Conservation (phyloP, 2,797 vertebrate genomes). For the Cygnus olor region DNA sequence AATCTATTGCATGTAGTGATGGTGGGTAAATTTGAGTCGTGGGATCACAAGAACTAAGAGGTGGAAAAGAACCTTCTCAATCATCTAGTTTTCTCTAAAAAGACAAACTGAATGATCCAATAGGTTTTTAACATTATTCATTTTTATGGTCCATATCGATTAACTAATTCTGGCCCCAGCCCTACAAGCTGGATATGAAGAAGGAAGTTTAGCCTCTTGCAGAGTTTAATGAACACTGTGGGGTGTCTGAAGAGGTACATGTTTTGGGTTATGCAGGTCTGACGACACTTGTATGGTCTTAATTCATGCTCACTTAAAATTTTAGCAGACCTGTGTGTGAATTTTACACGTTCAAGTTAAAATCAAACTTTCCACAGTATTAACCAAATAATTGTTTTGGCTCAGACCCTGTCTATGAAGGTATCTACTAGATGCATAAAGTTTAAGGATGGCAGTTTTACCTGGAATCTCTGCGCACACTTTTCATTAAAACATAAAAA, state of each 20-base stretch:
- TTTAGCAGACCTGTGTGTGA: not conserved
- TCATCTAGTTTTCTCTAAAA: not conserved
- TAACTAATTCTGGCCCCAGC: not conserved
- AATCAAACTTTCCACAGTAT: not conserved
- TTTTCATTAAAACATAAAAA: not conserved
- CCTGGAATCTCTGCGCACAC: not conserved
- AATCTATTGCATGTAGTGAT: not conserved
- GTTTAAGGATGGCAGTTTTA: not conserved
- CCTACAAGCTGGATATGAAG: not conserved
- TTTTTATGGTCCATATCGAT: not conserved
- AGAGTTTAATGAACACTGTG: not conserved
- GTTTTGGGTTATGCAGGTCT: not conserved
- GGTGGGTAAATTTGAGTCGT: not conserved
- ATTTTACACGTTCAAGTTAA: not conserved
- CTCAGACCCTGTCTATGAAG: not conserved
- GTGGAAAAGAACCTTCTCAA: not conserved
- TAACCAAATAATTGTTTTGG: fast-evolving
- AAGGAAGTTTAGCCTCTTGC: not conserved
- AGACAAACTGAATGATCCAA: not conserved
- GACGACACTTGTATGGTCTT: not conserved
- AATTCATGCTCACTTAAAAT: not conserved
- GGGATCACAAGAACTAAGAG: not conserved
- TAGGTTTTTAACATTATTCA: not conserved
- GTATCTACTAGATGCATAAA: not conserved
- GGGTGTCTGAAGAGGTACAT: not conserved